These are phyloP conservation scores for Thunnus albacares DNA, from an alignment of 2,797 vertebrate genomes.

Conservation along the genomic window DNA sequence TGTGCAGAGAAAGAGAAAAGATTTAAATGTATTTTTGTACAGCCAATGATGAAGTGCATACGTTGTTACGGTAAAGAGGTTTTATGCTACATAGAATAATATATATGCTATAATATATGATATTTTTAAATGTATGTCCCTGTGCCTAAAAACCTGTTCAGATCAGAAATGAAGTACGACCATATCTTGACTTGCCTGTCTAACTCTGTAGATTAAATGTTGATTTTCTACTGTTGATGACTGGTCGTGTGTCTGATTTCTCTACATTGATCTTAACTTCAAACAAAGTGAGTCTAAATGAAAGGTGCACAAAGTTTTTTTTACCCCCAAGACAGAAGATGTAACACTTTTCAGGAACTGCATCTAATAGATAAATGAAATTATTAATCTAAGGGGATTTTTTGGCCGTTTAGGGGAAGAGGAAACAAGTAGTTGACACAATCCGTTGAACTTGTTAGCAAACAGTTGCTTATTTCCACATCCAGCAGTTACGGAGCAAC, in stretches of 20 bases:
- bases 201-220: conserved; percentile 80
- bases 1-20: conserved; percentile 64
- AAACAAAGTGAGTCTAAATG: too few species aligned
- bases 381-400: too few species aligned
- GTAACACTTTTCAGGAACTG: too few species aligned
- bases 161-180: conserved; percentile 68
- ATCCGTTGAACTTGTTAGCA: too few species aligned
- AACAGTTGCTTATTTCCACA: too few species aligned
- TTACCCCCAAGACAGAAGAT: too few species aligned
- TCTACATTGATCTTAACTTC: too few species aligned
- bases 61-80: conserved; percentile 74
- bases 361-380: too few species aligned
- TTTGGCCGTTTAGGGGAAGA: too few species aligned
- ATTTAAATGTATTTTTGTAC: conserved; percentile 84
- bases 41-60: conserved; percentile 71
- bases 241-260: not conserved
- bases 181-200: conserved; percentile 78
- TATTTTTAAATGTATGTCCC: conserved; percentile 82
- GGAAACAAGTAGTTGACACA: too few species aligned
- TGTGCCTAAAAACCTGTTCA: conserved; percentile 77
- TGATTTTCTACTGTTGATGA: conserved; percentile 77
- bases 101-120: conserved; percentile 81
- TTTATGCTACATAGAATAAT: conserved; percentile 84
- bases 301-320: too few species aligned
- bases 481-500: too few species aligned